These are phyloP conservation scores for Eupithecia tripunctaria DNA, from an alignment of 2,888 invertebrate species.

Conservation along the genomic window DNA sequence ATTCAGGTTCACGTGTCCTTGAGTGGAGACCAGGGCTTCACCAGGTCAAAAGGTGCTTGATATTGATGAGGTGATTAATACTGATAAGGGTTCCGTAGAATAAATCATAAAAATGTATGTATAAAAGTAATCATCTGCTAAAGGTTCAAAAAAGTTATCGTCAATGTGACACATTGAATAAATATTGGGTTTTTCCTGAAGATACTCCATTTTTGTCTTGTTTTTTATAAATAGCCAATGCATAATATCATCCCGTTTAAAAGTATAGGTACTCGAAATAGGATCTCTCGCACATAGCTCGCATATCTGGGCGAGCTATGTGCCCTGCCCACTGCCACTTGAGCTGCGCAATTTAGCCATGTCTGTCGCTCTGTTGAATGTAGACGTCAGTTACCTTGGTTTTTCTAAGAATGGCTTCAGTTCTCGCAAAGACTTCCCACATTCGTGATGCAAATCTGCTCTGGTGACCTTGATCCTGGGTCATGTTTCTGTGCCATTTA, in stretches of 20 bases:
- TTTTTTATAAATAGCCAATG: background rate
- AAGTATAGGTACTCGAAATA: too few species aligned
- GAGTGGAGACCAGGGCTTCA: too few species aligned
- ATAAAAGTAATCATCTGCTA: background rate
- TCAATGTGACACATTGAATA: background rate
- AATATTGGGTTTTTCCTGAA: background rate
- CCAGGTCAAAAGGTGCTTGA: too few species aligned
- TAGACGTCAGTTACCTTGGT: background rate
- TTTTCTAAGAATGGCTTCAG: background rate
- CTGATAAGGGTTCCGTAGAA: background rate
- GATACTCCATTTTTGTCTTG: background rate
- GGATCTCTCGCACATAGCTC: too few species aligned
- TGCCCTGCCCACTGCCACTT: background rate
- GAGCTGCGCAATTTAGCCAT: background rate
- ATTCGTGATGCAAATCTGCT: background rate
- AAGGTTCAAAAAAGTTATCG: background rate
- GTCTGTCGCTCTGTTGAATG: background rate
- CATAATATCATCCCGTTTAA: background rate
- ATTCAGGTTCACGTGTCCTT: too few species aligned
- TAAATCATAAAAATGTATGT: background rate
- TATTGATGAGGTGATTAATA: too few species aligned
- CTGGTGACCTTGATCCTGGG: background rate
- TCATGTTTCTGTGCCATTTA: background rate
- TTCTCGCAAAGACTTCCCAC: background rate
- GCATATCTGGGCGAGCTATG: background rate